Evolutionary conservation across 2,113 vertebrate species (phyloP), one percentile per base, ranked within the genome.

Genomic region (Aptenodytes patagonicus): DNA sequence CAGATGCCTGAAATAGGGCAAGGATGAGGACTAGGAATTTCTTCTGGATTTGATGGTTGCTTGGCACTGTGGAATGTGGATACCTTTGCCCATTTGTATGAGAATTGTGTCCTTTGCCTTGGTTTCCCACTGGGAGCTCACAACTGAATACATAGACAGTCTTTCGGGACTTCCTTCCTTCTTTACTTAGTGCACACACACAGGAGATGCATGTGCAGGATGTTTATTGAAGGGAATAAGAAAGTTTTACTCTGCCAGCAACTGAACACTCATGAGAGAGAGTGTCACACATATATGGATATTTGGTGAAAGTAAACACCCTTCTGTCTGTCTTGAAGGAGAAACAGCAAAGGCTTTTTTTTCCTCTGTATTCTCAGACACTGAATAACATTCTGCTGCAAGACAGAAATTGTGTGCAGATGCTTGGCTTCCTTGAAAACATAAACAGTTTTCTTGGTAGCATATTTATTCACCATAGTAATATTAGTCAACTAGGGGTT

Each of bases 31-130:
- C 64, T 55, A 65, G 73, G 80, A 84, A 89, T 92, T 89, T 76
- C 81, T 89, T 76, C 58, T 87, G 91, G 94, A 87, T 95, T 89
- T 96, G 89, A 91, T 85, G 93, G 91, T 87, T 95, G 89, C 91
- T 70, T 91, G 89, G 87, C 93, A 81, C 77, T 77, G 89, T 87
- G 96, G 94, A 94, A 97, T 95, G 95, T 22, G 34, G 91, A 58
- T 70, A 97, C 89, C 91, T 97, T 97, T 97, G 93, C 81, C 91
- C 89, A 36, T 70, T 80, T 82, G 40, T 87, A 16, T 49, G 32
- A 72, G 61, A 85, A 79, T 11, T 68, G 65, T 72, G 77, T 84
- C 77, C 92, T 96, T 65, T 92, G 89, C 87, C 94, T 95, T 79
- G 64, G 36, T 85, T 95, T 79, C 77, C 83, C 52, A 24, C 52